Percentiles rank a stretch among this genome's conserved stretches.
Conservation (phyloP, 2,797 vertebrate species). For the Discoglossus pictus region DNA sequence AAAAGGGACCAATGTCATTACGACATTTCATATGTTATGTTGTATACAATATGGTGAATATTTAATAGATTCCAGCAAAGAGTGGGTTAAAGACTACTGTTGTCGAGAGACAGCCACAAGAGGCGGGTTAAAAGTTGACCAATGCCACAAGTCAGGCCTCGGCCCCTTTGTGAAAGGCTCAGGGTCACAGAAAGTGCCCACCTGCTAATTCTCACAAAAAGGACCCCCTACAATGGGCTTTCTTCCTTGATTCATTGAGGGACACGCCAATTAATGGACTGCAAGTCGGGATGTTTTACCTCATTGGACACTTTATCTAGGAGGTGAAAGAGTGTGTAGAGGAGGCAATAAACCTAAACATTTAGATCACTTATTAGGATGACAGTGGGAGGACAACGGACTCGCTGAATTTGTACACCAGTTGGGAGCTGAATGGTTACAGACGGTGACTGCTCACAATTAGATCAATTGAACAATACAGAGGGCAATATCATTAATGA, state of each 20-base stretch:
- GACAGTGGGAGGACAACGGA: neutral
- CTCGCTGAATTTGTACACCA: constrained; percentile 44
- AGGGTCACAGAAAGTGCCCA: constrained; percentile 59
- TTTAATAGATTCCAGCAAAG: too few relatives aligned
- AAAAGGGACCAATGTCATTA: too few relatives aligned
- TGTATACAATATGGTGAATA: too few relatives aligned
- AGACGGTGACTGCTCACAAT: constrained; percentile 31
- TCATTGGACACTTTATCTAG: constrained; percentile 53
- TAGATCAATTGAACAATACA: constrained; percentile 28
- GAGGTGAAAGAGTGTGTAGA: constrained; percentile 18
- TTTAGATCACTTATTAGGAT: constrained; percentile 54
- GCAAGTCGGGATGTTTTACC: constrained; percentile 55
- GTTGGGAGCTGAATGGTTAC: constrained; percentile 38
- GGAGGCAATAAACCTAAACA: constrained; percentile 60
- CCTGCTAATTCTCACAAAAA: constrained; percentile 62
- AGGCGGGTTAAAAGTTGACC: constrained; percentile 56
- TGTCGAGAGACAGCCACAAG: constrained; percentile 31
- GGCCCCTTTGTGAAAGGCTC: constrained; percentile 54
- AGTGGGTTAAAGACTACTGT: too few relatives aligned
- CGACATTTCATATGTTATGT: too few relatives aligned
- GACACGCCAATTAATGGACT: constrained; percentile 47
- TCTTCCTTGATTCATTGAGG: constrained; percentile 56
- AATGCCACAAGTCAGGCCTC: constrained; percentile 54
- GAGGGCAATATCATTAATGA: constrained; percentile 4
- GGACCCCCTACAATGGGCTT: constrained; percentile 57